Base-by-base conservation (phyloP, 2,888 invertebrate species). In the Tupiocoris notatus region DNA sequence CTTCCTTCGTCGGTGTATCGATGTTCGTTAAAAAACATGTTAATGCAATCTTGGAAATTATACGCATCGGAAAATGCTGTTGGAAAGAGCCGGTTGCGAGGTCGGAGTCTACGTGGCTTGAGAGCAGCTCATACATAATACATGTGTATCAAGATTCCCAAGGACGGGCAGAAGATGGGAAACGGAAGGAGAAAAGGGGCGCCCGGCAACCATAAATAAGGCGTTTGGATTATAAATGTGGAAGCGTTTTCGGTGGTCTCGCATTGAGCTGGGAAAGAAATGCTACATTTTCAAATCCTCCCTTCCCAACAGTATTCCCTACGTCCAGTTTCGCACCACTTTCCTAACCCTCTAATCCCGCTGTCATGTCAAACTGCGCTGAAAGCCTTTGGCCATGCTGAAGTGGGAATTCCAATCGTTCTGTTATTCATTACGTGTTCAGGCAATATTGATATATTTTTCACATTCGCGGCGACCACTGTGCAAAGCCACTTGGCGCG, bases 221-320 rank as follows among this genome's bases (percentile, higher is more conserved):
- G 73, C 62, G 73, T 73, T 73, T 73, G 73, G 73, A 73, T 73
- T 73, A 73, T 73, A 62, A 62, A 73, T 73, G 73, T 62, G 39
- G 39, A n/a, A 25, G 73, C 22, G 24, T 62, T 70, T 39, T 39
- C 39, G 39, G 39, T 39, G 39, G 39, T 39, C 39, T 39, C 12
- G 39, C 12, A 12, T 3, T 12, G 12, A 39, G 39, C 39, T 39
- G 39, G 39, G 39, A 12, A 39, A 39, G 39, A 39, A 39, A 39
- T 39, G 39, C 12, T 39, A 39, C 39, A 39, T 39, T 39, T 12
- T n/a, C n/a, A n/a, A n/a, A n/a, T n/a, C n/a, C n/a, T n/a, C n/a
- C n/a, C n/a, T n/a, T n/a, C n/a, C n/a, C n/a, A n/a, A n/a, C n/a
- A n/a, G n/a, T n/a, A n/a, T n/a, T n/a, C n/a, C n/a, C n/a, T n/a